These are phyloP conservation scores for Passer domesticus DNA, from an alignment of 2,113 vertebrate species.

Conservation along the genomic window DNA sequence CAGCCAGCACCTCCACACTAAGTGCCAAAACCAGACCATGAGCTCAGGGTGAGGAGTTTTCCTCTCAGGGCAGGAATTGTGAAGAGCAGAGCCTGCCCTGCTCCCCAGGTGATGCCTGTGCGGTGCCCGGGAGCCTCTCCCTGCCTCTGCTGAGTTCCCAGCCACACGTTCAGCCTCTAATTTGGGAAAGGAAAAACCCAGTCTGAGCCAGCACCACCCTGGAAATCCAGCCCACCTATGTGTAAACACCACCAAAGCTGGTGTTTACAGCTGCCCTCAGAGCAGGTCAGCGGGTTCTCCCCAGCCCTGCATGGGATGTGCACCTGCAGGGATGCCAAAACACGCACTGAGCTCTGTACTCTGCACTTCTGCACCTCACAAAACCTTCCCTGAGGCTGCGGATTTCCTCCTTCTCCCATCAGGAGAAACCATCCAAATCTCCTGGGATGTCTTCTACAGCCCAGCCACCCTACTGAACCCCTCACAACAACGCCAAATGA, in stretches of 20 bases:
- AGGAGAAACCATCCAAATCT: neutral
- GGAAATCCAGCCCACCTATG: neutral
- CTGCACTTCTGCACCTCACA: neutral
- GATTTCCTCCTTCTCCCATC: neutral
- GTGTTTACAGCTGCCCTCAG: slow-evolving; percentile 5
- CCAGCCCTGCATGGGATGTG: neutral
- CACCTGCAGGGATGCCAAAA: neutral
- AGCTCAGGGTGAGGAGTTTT: neutral
- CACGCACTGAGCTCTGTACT: neutral
- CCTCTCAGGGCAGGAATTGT: neutral
- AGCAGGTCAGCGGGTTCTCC: neutral
- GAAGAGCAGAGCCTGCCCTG: neutral
- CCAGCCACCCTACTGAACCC: neutral
- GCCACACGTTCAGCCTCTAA: neutral
- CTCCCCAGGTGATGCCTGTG: neutral
- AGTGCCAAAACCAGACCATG: neutral
- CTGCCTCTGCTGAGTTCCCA: neutral
- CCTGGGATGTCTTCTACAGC: neutral
- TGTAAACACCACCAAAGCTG: neutral
- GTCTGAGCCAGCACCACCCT: neutral
- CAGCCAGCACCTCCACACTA: neutral
- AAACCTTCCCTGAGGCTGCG: neutral
- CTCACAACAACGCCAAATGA: neutral
- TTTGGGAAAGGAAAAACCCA: neutral
- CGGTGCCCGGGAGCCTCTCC: neutral